Conservation (phyloP, 2,797 vertebrate genomes). For the Falco naumanni region DNA sequence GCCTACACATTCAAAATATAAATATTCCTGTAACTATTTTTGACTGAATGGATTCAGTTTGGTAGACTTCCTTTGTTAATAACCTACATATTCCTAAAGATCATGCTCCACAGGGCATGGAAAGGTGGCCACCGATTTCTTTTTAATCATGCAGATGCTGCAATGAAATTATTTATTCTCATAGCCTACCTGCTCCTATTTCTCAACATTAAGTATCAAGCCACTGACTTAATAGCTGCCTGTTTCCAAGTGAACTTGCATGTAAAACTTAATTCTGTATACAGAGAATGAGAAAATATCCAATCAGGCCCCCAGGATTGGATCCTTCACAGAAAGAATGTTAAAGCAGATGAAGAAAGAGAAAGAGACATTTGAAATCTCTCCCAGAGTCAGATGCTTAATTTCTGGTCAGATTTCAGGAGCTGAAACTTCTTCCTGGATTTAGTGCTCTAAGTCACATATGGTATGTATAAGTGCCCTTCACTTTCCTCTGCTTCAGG, state of each 20-base stretch:
- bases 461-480: fast-evolving
- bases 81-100: neutral
- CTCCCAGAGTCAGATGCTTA: neutral
- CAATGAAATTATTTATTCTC: neutral
- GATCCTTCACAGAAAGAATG: neutral
- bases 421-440: neutral
- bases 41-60: neutral
- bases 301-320: neutral
- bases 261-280: neutral
- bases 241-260: neutral
- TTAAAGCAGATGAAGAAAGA: neutral
- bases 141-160: neutral
- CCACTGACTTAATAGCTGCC: neutral
- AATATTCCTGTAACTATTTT: neutral
- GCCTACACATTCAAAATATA: neutral
- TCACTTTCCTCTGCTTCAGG: neutral
- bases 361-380: neutral
- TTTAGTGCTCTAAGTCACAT: neutral
- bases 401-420: neutral
- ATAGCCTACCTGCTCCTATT: neutral
- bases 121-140: neutral
- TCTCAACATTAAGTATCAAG: neutral
- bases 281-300: neutral
- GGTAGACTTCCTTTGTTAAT: neutral
- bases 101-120: neutral